Base-by-base conservation (phyloP, 2,113 vertebrate genomes). In the Psettodes erumei region DNA sequence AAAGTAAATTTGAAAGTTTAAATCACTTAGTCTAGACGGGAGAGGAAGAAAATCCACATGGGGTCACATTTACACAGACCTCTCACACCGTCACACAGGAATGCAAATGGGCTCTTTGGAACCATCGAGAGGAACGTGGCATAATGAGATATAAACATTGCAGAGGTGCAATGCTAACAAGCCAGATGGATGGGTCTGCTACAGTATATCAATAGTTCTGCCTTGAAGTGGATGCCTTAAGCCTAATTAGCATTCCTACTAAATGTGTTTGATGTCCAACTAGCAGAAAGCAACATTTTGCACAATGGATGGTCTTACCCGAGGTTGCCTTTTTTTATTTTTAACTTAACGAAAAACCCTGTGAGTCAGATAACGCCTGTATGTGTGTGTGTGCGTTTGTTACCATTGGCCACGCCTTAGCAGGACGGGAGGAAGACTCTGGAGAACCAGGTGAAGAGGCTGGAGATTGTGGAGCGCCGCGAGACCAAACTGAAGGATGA, bases 401-500 rank as follows among this genome's bases (percentile, higher is more conserved):
- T 37, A 5, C 21, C 5, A 4, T 37, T 63, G 60, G n/a, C n/a
- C n/a, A n/a, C n/a, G n/a, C n/a, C n/a, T 81, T 7, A 85, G 28
- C 91, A 99, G 98, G 98, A 99, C 89, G 96, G 97, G 6, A 96
- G 96, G 84, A 98, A 97, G 92, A 97, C 96, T 79, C 93, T 99
- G 81, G 98, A 99, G 94, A 99, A 98, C 91, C 97, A 99, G 89
- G 96, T 99, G 91, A 98, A 98, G 90, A 95, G 96, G 74, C 92
- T 99, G 79, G 98, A 99, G 95, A 97, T 97, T 45, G 96, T 98
- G 71, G 98, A 99, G 84, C 95, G 97, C 27, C 95, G 97, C 82
- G 98, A 99, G 93, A 96, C 94, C 50, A 98, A 98, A 78, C 94
- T 99, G 40, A 99, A 99, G 90, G 98, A 99, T 86, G 98, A 99